Evolutionary conservation across 2,113 vertebrate species (phyloP).

Genomic region (Poeciliopsis retropinna): DNA sequence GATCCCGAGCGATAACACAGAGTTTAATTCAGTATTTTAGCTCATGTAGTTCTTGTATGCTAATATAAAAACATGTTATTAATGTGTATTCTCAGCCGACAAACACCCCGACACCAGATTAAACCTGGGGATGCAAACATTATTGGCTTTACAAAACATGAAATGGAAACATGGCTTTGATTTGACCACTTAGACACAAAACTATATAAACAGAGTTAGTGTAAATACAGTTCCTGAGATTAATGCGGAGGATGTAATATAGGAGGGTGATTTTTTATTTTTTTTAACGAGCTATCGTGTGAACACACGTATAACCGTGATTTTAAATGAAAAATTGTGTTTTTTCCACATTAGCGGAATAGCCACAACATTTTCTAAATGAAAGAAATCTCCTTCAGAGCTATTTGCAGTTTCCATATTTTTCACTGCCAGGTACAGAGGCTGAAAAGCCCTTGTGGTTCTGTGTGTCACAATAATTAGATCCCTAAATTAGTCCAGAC

Average conservation of each 20-base stretch:
- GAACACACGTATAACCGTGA: too few relatives aligned
- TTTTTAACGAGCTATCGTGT: too few relatives aligned
- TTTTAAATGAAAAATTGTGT: too few relatives aligned
- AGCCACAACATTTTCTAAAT: too few relatives aligned
- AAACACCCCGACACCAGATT: neutral
- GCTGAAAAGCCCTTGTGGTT: constrained; percentile 6
- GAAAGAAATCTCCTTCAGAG: too few relatives aligned
- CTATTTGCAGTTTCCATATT: neutral
- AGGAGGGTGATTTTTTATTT: too few relatives aligned
- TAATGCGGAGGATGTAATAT: neutral
- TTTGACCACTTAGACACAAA: neutral
- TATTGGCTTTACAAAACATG: neutral
- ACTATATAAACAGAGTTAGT: neutral
- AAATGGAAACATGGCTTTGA: neutral
- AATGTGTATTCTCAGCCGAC: neutral
- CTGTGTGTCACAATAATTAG: neutral
- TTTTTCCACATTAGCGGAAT: too few relatives aligned
- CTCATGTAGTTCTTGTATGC: neutral
- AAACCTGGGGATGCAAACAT: neutral
- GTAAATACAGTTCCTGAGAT: neutral
- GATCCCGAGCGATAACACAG: too few relatives aligned
- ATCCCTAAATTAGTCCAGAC: neutral
- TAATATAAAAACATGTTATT: neutral
- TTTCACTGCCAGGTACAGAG: neutral
- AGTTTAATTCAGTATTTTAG: too few relatives aligned